Evolutionary conservation across 2,888 invertebrate genomes (phyloP).

Genomic region (Elgonia sp.): DNA sequence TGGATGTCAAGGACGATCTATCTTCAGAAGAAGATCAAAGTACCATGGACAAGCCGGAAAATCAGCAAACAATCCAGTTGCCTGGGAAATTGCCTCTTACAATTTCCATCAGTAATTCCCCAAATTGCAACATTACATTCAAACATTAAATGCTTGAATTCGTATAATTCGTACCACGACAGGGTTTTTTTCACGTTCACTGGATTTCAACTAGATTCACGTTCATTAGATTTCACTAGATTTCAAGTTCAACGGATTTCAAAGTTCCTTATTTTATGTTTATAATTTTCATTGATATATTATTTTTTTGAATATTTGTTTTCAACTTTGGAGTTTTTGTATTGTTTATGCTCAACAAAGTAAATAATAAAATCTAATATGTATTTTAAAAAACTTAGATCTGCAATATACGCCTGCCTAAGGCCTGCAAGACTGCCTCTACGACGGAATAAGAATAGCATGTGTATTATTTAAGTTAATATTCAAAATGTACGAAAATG

Average conservation of each 20-base stretch:
- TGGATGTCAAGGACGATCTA: background rate
- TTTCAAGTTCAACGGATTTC: constrained; percentile 5
- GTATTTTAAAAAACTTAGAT: too few relatives aligned
- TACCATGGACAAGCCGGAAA: background rate
- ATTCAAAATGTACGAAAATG: too few relatives aligned
- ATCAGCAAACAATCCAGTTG: constrained; percentile 20
- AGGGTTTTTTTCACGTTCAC: constrained; percentile 6
- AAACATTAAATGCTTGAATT: constrained; percentile 15
- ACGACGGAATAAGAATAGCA: too few relatives aligned
- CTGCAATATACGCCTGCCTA: too few relatives aligned
- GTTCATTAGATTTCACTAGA: too few relatives aligned
- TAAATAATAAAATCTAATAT: background rate
- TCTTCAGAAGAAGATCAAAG: constrained; percentile 9
- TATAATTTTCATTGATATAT: constrained; percentile 4
- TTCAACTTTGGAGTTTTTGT: background rate
- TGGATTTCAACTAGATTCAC: too few relatives aligned
- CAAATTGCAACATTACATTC: constrained; percentile 18
- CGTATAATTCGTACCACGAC: constrained; percentile 5
- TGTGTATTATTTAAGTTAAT: too few relatives aligned
- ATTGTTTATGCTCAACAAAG: background rate
- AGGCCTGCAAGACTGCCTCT: too few relatives aligned
- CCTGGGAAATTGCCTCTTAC: constrained; percentile 15
- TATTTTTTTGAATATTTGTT: too few relatives aligned
- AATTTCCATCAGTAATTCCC: constrained; percentile 27
- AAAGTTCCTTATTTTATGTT: background rate